A percentile compares a stretch with the other conserved stretches of the same genome.
Evolutionary conservation across 2,113 vertebrate genomes (phyloP).

Genomic region (Noctilio leporinus): DNA sequence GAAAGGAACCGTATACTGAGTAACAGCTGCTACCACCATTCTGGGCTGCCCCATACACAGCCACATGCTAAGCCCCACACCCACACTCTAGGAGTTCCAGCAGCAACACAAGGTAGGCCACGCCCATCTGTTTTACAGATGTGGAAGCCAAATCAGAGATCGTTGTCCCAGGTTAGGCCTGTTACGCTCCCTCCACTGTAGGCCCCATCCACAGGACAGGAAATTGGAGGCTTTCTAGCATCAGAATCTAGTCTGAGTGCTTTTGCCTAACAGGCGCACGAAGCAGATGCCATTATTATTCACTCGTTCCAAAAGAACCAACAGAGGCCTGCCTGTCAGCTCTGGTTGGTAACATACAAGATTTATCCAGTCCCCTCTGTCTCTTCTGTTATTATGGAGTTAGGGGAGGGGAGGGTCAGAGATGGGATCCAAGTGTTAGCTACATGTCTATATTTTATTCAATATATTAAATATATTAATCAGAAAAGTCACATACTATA

Average conservation of each 20-base stretch:
- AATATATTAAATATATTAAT: conserved; percentile 73
- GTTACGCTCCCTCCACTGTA: accelerated
- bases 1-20: background rate
- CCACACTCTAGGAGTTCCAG: background rate
- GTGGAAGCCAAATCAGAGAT: background rate
- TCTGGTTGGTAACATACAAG: background rate
- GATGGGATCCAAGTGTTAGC: conserved; percentile 45
- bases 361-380: background rate
- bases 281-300: background rate
- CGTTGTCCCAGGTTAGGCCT: background rate
- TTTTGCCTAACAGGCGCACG: background rate
- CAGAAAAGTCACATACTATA: conserved; percentile 76
- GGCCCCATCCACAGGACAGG: background rate
- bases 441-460: conserved; percentile 72
- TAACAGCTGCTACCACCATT: background rate
- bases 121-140: background rate
- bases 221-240: background rate
- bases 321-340: background rate
- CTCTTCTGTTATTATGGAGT: background rate
- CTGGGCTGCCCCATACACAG: background rate
- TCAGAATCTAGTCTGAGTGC: background rate
- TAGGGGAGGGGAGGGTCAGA: background rate
- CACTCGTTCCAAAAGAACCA: background rate
- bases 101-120: background rate
- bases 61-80: background rate